Evolutionary conservation across 1,140 invertebrate species (phyloP), one percentile per base, ranked within the genome.

Genomic region (Penaeus indicus): DNA sequence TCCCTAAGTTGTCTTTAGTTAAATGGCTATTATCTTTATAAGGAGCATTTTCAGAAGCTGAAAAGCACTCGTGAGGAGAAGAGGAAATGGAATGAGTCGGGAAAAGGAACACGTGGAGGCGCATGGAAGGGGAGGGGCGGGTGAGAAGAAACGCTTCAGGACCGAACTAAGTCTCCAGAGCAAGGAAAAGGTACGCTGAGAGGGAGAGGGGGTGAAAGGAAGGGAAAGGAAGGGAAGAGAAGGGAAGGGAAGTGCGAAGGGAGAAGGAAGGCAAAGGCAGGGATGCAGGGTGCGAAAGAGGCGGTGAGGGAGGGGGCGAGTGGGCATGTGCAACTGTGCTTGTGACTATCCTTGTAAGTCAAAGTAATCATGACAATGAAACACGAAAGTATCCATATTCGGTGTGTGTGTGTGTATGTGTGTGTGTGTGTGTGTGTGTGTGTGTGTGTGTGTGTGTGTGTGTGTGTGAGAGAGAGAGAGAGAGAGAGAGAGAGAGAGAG

Each of bases 361-460:
- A 54, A 54, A 54, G 54, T 13, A 16, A 54, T 27, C 22, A 61
- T 60, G 32, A 62, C 27, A 32, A 61, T 62, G 60, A 64, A 62
- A 47, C n/a, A 61, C n/a, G 3, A 83, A 83, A 62, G 19, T 62
- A 7, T 62, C n/a, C n/a, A 62, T 62, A 21, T 54, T 79, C 3
- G 21, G 61, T 60, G 61, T 79, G 77, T 79, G 42, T 79, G 38
- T 79, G 77, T 79, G 77, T 79, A 38, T 79, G 77, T 79, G 77
- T 79, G 77, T 79, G 77, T 79, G 77, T 79, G 77, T 79, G 77
- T 79, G 77, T 79, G 77, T 79, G 77, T 79, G 77, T 79, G 77
- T 79, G 77, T 79, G 77, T 79, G 77, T 79, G 77, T 79, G 77
- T 54, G 77, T 54, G 77, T 54, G 77, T 54, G 77, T 54, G 77